Percentiles rank a stretch among this genome's conserved stretches.
phyloP scores from a whole-genome alignment of 1,140 invertebrate species.

The Bombus picipes region DNA sequence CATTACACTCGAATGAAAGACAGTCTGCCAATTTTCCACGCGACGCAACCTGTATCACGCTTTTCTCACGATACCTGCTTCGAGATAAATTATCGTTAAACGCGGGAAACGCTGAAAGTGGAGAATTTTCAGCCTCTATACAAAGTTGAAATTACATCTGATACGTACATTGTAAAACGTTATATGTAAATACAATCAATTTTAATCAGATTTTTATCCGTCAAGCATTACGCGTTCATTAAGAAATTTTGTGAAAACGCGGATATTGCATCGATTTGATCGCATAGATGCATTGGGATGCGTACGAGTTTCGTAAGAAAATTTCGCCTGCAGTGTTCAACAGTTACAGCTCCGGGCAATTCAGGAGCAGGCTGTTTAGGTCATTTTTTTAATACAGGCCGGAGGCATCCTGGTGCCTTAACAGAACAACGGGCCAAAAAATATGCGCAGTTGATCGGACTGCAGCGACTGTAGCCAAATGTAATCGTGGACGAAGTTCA shows the following conservation, averaged over 20 bases:
- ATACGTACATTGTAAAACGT: background rate
- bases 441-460: constrained; percentile 44
- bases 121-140: background rate
- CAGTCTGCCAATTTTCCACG: constrained; percentile 44
- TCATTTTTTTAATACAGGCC: constrained; percentile 3
- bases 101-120: too few species aligned
- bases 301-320: background rate
- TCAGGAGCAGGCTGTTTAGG: background rate
- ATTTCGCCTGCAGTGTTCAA: background rate
- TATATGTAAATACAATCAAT: background rate
- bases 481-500: constrained; percentile 48
- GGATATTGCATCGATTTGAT: too few species aligned
- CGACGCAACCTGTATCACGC: background rate
- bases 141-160: too few species aligned
- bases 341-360: background rate
- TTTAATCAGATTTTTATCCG: background rate
- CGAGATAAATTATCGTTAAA: background rate
- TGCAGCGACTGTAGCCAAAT: constrained; percentile 45
- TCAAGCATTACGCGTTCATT: too few species aligned
- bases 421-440: constrained; percentile 36
- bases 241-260: too few species aligned
- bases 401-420: background rate
- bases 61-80: background rate
- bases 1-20: constrained; percentile 21
- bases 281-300: background rate